A percentile compares a stretch with the other conserved stretches of the same genome.
Evolutionary conservation across 2,888 invertebrate genomes (phyloP).

Genomic region (Germaria angustata): DNA sequence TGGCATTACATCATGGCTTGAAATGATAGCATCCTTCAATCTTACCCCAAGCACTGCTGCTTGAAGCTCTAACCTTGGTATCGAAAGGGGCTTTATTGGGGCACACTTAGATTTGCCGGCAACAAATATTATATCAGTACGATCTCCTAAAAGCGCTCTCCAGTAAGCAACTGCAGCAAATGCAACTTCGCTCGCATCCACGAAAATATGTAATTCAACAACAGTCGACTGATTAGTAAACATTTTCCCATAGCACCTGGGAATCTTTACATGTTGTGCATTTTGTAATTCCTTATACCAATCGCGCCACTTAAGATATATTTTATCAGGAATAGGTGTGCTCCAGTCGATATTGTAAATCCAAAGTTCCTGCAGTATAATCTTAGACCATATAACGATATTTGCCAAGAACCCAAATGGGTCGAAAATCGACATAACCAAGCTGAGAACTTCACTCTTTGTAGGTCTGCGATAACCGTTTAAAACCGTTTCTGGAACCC

Average conservation of each 20-base stretch:
- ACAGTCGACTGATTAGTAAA: background rate
- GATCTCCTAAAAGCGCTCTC: background rate
- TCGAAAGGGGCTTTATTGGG: background rate
- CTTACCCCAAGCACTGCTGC: conserved; percentile 9
- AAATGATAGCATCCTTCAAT: background rate
- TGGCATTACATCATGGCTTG: background rate
- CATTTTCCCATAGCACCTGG: no score
- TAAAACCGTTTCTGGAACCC: background rate
- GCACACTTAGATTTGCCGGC: background rate
- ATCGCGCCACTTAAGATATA: no score
- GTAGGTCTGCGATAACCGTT: background rate
- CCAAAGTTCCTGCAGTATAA: conserved; percentile 1
- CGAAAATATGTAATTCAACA: background rate
- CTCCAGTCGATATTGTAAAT: background rate
- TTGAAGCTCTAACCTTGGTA: background rate
- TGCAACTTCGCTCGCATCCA: background rate
- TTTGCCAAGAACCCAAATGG: background rate
- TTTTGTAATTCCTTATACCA: no score
- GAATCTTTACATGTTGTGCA: no score
- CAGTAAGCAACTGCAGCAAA: background rate
- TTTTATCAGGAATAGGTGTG: no score
- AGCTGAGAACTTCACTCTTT: background rate
- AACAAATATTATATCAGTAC: background rate
- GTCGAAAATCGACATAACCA: no score
- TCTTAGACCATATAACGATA: conserved; percentile 4